Base-by-base conservation (phyloP, 2,797 vertebrate genomes). In the Cuculus canorus region DNA sequence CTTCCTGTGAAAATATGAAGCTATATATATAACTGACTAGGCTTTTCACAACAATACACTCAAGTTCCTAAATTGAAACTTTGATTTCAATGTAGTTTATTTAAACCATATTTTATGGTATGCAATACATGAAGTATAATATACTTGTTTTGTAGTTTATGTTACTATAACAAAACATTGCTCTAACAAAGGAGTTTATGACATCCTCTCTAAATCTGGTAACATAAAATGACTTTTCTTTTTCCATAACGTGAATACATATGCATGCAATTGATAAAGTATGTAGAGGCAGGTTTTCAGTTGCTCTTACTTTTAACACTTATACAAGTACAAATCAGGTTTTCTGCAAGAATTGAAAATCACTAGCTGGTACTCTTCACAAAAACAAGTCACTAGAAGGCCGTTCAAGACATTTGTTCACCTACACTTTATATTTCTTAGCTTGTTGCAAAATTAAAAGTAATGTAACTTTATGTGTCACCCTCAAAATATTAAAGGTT, bases 31-130 rank as follows among this genome's bases (percentile, higher is more conserved):
- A 92, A 79, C n/a, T 56, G 59, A 76, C 43, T 81, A 60, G 56
- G 39, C 11, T 91, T 95, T 94, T 53, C 47, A 79, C 28, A 85
- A 72, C 45, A 73, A 86, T 54, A 65, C 59, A 76, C 41, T 82
- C 76, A 59, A 52, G 30, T 14, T 82, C 50, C 39, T 59, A 90
- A 95, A 73, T 3, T 82, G 37, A 91, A 93, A 91, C n/a, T 80
- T 93, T 92, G 54, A 71, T 94, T 94, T 91, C 77, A 33, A 56
- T 91, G 94, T 86, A 32, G 14, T 72, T 92, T 39, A 90, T 89
- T 91, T 25, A 96, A 96, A 96, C 94, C 13, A n/a, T 83, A 33
- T 92, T 95, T 96, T 92, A 93, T 90, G 61, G 77, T 33, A 68
- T 39, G n/a, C 13, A 78, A 61, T 60, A 73, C 22, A 39, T 10